A percentile compares a stretch with the other conserved stretches of the same genome.
Conservation (phyloP, 1,140 invertebrate species). For the Euwallacea fornicatus region DNA sequence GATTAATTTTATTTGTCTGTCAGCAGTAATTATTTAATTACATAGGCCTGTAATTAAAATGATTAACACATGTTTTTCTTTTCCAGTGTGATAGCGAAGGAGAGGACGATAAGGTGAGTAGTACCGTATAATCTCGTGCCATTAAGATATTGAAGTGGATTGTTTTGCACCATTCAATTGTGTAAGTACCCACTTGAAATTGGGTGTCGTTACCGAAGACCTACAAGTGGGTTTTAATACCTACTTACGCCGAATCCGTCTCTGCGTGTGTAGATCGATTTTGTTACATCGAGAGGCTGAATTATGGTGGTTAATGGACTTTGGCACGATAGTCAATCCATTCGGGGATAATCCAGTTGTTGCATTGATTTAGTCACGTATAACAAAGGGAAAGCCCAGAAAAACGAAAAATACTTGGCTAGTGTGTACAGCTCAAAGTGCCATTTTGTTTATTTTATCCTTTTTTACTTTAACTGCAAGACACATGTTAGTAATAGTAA, state of each 20-base stretch:
- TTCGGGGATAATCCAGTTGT: background rate
- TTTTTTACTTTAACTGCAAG: too few relatives aligned
- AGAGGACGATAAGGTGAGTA: constrained; percentile 80
- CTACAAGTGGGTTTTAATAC: constrained; percentile 18
- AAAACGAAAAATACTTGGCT: too few relatives aligned
- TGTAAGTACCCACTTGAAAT: constrained; percentile 14
- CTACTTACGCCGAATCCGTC: constrained; percentile 7
- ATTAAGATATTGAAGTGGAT: constrained; percentile 12
- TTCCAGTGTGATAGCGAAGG: constrained; percentile 89
- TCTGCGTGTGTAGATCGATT: background rate
- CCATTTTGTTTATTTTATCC: too few relatives aligned
- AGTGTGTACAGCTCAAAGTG: too few relatives aligned
- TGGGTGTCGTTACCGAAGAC: constrained; percentile 18
- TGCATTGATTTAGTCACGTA: too few relatives aligned
- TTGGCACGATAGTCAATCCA: too few relatives aligned
- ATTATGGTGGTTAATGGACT: too few relatives aligned
- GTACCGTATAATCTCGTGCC: background rate
- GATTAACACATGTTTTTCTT: constrained; percentile 46
- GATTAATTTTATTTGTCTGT: too few relatives aligned
- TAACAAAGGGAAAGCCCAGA: too few relatives aligned
- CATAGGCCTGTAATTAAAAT: too few relatives aligned
- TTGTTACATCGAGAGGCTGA: background rate
- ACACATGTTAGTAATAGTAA: too few relatives aligned
- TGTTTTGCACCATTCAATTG: constrained; percentile 16
- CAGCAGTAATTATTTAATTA: too few relatives aligned